Percentiles rank a stretch among this genome's conserved stretches.
Evolutionary conservation across 2,113 vertebrate genomes (phyloP).

Genomic region (Petroica traversi): DNA sequence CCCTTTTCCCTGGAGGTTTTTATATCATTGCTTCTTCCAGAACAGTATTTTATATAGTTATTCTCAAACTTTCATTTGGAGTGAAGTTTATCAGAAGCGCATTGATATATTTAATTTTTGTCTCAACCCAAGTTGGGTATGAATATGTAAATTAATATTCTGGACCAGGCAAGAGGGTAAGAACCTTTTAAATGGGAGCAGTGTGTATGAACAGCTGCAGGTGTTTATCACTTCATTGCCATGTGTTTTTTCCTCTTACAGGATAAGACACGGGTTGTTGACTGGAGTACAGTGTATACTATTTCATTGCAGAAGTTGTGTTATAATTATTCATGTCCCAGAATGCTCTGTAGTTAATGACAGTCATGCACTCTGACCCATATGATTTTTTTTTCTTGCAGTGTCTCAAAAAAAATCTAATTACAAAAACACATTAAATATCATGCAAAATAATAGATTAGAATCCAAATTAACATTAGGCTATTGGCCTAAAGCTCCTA

Average conservation of each 20-base stretch:
- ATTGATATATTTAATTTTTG: neutral
- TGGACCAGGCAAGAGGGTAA: neutral
- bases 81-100: neutral
- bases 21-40: neutral
- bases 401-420: constrained; percentile 29
- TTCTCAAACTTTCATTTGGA: neutral
- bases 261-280: constrained; percentile 10
- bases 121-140: neutral
- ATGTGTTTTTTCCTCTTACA: neutral
- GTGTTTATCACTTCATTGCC: constrained; percentile 31
- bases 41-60: neutral
- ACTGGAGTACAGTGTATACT: neutral
- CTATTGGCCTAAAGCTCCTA: constrained; percentile 40
- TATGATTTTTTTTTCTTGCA: neutral
- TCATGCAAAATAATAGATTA: neutral
- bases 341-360: constrained; percentile 24
- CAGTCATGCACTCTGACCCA: neutral
- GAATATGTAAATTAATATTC: constrained; percentile 14
- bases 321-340: neutral
- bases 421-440: constrained; percentile 28
- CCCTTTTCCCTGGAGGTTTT: neutral
- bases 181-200: constrained; percentile 3
- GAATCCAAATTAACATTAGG: constrained; percentile 40
- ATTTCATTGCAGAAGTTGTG: neutral
- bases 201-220: constrained; percentile 32